Base-by-base conservation (phyloP, 2,797 vertebrate species). In the Masticophis lateralis region DNA sequence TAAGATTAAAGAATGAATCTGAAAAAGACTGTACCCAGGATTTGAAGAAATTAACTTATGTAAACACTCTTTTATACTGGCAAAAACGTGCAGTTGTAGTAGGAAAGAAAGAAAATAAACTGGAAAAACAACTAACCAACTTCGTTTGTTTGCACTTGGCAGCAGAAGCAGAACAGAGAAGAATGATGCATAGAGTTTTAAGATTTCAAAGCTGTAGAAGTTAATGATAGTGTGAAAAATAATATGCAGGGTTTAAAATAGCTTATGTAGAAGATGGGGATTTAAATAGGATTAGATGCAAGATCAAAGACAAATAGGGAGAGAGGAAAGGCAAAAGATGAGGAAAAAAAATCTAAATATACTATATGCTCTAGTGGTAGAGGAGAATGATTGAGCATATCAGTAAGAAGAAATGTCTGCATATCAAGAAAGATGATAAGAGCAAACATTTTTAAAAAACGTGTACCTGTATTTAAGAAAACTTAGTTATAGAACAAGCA, bases 1-100 rank as follows among this genome's bases (percentile, higher is more conserved):
- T 89, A 93, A 96, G 95, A 94, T 95, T 92, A 95, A 90, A 56
- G 51, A 53, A n/a, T 55, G 43, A 87, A n/a, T 22, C 32, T 87
- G 69, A 96, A 92, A 92, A 96, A 92, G 0, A 27, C 88, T 92
- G n/a, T 91, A 92, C 93, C 57, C 86, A 94, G 66, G 0, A 0
- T 93, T 95, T 94, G 51, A 90, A 0, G 61, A 79, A 55, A 51
- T 63, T 25, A 6, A 14, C 8, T 93, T 79, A 47, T 32, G 28
- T 25, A 47, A 47, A 25, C 83, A 27, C 27, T 8, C 10, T 57
- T 92, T 86, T 89, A 51, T 92, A 0, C 4, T 22, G 22, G 5
- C 59, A 59, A 59, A 11, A 43, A 60, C 0, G 25, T 88, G 20
- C 28, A 5, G 32, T 59, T 57, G 20, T 59, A 1, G 51, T 57